Base-by-base conservation (phyloP, 2,797 vertebrate genomes). In the Lophotriccus pileatus region DNA sequence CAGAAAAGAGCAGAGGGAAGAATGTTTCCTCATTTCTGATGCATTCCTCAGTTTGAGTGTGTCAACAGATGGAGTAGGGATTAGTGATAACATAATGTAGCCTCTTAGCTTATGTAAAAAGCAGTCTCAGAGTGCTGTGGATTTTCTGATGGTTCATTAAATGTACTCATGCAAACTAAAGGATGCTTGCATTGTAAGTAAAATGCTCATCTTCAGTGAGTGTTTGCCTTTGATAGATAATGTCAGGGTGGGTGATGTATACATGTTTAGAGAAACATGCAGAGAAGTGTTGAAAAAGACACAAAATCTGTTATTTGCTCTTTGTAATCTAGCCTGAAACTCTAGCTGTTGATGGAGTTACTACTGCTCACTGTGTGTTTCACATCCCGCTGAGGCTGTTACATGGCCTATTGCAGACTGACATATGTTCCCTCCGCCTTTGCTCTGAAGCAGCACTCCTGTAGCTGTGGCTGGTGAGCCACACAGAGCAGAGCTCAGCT, bases 111-210 rank as follows among this genome's bases (percentile, higher is more conserved):
- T 91, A 66, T 84, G 64, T 72, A 85, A 93, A 93, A 97, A 84
- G 39, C 64, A 73, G 69, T 67, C 72, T 89, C 46, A 74, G 67
- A 4, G 8, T 69, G 55, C 62, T 85, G 55, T 79, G 60, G 63
- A 85, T 93, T 94, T 95, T 94, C 72, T 84, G 85, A 94, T 92
- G 70, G 24, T 43, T 96, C 73, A 84, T 91, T 90, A 95, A 91
- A 68, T 76, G 39, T 66, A 78, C 73, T 95, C 47, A 76, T 84
- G 70, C 28, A 88, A 90, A 85, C n/a, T 68, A 84, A 89, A 87
- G 60, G 34, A 63, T 82, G 18, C 87, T 84, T 92, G 36, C 12
- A 16, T 10, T 63, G 24, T 25, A 87, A 95, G 80, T 63, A 84
- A 91, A 95, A 89, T 39, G 11, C 62, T 90, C 24, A 50, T 95